A percentile compares a stretch with the other conserved stretches of the same genome.
These are phyloP conservation scores for Mya arenaria DNA, from an alignment of 1,140 invertebrate genomes.

Conservation along the genomic window DNA sequence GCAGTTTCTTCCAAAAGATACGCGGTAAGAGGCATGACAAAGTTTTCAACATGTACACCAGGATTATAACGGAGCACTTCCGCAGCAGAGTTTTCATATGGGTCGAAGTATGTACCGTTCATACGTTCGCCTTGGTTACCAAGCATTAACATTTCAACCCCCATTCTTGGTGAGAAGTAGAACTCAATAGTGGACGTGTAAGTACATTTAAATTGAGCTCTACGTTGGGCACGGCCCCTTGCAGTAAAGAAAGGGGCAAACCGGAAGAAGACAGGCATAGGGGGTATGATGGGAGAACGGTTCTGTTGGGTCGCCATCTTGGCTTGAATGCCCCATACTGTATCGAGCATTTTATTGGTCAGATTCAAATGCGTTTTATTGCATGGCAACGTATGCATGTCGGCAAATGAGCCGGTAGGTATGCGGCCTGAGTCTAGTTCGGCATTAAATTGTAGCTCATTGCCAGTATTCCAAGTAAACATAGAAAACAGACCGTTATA, in stretches of 20 bases:
- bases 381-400: not conserved
- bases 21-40: not conserved
- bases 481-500: not conserved
- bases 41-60: no score
- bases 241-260: conserved; percentile 11
- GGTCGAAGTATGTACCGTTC: no score
- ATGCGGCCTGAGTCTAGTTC: not conserved
- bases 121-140: no score
- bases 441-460: not conserved
- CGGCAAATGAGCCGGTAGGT: conserved; percentile 2
- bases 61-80: not conserved
- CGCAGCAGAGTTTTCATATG: no score
- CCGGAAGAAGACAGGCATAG: not conserved
- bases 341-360: not conserved
- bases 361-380: not conserved
- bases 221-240: not conserved
- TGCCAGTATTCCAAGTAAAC: not conserved
- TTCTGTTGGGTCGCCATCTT: conserved; percentile 26
- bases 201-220: not conserved
- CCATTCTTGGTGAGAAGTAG: not conserved
- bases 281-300: not conserved
- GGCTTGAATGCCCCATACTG: conserved; percentile 20
- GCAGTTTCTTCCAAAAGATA: not conserved
- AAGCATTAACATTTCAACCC: no score
- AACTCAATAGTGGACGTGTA: not conserved